Evolutionary conservation across 2,888 invertebrate species (phyloP).

Genomic region (Drosophila emarginata): DNA sequence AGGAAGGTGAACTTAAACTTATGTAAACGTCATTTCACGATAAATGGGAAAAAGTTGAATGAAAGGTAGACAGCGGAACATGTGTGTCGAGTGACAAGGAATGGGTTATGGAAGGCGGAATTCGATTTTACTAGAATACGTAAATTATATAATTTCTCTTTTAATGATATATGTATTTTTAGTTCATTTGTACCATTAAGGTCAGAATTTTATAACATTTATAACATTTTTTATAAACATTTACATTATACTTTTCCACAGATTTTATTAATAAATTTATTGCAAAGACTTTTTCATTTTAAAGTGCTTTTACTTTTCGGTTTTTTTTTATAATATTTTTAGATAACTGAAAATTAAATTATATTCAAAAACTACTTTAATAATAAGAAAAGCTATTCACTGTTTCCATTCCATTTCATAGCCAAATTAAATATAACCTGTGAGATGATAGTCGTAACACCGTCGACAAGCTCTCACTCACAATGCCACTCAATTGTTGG

Average conservation of each 20-base stretch:
- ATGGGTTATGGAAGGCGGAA: not conserved
- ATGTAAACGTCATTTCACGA: not conserved
- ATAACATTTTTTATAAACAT: too few species aligned
- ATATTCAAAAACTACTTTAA: not conserved
- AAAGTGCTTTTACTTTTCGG: too few species aligned
- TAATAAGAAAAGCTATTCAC: not conserved
- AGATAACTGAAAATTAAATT: not conserved
- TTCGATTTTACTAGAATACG: not conserved
- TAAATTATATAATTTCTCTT: not conserved
- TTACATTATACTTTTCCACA: too few species aligned
- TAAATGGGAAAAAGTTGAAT: not conserved
- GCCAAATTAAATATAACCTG: conserved; percentile 4
- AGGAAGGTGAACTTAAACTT: conserved; percentile 12
- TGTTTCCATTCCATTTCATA: not conserved
- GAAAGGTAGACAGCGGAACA: not conserved
- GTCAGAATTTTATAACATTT: too few species aligned
- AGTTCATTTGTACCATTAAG: too few species aligned
- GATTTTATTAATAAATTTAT: too few species aligned
- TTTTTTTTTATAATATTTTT: too few species aligned
- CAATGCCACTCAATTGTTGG: conserved; percentile 46
- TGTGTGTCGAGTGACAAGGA: not conserved
- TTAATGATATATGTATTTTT: not conserved
- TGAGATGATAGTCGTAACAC: not conserved
- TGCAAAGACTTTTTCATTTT: too few species aligned
- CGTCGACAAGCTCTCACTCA: conserved; percentile 49